Evolutionary conservation across 1,140 invertebrate species (phyloP), one percentile per base, ranked within the genome.

Genomic region (Drosophila kikkawai): DNA sequence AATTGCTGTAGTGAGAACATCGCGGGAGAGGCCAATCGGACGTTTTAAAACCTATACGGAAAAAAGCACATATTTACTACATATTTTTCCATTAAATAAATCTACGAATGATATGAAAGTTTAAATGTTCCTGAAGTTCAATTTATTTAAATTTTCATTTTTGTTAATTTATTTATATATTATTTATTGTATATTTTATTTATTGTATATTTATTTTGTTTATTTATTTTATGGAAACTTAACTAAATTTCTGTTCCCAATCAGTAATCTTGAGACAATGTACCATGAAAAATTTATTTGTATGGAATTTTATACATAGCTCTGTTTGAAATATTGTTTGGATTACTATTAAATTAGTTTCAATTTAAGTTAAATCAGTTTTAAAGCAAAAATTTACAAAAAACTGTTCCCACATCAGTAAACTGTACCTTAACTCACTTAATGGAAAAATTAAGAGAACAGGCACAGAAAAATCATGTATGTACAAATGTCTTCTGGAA

Each of bases 1-100:
- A 92, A 47, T 77, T 92, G 91, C 79, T 92, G 91, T 63, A 81
- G 74, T 26, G 91, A 90, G 70, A 84, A 80, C 91, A 92, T 92
- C 44, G 42, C 48, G 39, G 47, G 36, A 36, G 59, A 37, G 29
- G 5, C 13, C 8, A 26, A 36, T 36, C 17, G 17, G 51, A 55
- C 51, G 34, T n/a, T 11, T 39, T 39, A 56, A 6, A 26, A 39
- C 13, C 53, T 56, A 6, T 26, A 26, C 1, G 19, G 36, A 56
- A 56, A 39, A 56, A 13, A 56, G 0, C 13, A 39, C 13, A 26
- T 39, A 11, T 56, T 56, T 56, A 39, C 13, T 56, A 26, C 8
- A 7, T 0, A 4, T 4, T 3, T 55, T 22, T 22, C 3, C 34
- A 37, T 2, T 9, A 11, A 1, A 22, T 1, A 19, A 37, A 2